Evolutionary conservation across 2,888 invertebrate species (phyloP), one percentile per base, ranked within the genome.

Genomic region (Chrysotoxum bicinctum): DNA sequence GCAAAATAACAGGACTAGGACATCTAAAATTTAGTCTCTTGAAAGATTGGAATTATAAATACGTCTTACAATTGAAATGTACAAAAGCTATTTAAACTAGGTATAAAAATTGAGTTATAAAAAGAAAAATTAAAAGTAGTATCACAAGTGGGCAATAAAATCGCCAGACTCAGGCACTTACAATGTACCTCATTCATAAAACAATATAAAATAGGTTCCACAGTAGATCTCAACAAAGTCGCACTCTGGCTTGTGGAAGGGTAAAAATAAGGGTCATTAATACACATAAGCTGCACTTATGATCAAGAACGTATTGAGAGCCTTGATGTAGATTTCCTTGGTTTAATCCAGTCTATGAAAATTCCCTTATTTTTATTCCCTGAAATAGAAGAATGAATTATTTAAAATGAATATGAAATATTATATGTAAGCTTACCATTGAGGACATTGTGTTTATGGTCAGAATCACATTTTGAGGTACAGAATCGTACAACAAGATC

Each of bases 401-500:
- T 8, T 14, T n/a, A n/a, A 50, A 21, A n/a, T 12, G 3, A 50
- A 7, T 14, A 2, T 26, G 16, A 0, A 14, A n/a, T 0, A 1
- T 40, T 3, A 8, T 3, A 45, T 12, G 1, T 8, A 0, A 19
- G 37, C 84, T 76, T 73, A 85, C 85, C 54, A n/a, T 9, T 72
- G 14, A 81, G 81, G 50, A 52, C 89, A 74, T 87, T 88, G 75
- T 90, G 91, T 40, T 88, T 88, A 72, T 91, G 91, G 6, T 89
- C 84, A 73, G 88, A 78, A 14, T 87, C 84, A 72, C 91, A 91
- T 23, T 80, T 58, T 12, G 81, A 79, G 6, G 90, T 89, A 74
- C 91, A 91, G 74, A 89, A 89, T 68, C 89, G 84, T 26, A 91
- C 88, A 48, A 88, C 89, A 21, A 91, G 81, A 81, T 91, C 90